Evolutionary conservation across 2,888 invertebrate genomes (phyloP).

Genomic region (Diaphora mendica): DNA sequence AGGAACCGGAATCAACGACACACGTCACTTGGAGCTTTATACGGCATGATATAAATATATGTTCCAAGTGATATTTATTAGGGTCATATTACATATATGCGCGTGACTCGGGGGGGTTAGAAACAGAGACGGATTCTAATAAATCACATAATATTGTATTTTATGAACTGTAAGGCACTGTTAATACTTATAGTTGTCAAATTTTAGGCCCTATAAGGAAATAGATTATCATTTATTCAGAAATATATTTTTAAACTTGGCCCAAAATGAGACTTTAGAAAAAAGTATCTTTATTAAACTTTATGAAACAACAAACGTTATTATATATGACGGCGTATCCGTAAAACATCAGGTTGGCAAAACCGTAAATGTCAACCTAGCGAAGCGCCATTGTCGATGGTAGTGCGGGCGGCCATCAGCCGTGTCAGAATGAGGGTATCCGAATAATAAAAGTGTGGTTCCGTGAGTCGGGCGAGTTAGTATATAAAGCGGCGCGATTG

Average conservation of each 20-base stretch:
- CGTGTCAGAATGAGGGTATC: too few species aligned
- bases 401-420: too few species aligned
- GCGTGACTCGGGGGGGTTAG: slow-evolving; percentile 60
- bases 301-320: too few species aligned
- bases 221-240: too few species aligned
- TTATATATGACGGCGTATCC: too few species aligned
- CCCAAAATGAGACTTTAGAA: not conserved
- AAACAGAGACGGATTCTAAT: slow-evolving; percentile 44
- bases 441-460: too few species aligned
- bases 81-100: slow-evolving; percentile 74
- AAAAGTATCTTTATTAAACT: not conserved
- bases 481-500: too few species aligned
- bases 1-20: slow-evolving; percentile 53
- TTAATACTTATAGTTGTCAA: not conserved
- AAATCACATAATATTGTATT: not conserved
- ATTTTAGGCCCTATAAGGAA: not conserved
- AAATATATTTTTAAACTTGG: not conserved
- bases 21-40: slow-evolving; percentile 56
- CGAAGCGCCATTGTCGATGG: too few species aligned
- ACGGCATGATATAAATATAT: slow-evolving; percentile 70
- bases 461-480: too few species aligned
- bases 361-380: too few species aligned
- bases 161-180: not conserved
- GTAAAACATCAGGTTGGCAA: too few species aligned
- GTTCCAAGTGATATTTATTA: slow-evolving; percentile 77